Evolutionary conservation across 2,797 vertebrate genomes (phyloP).

Genomic region (Melanotaenia boesemani): DNA sequence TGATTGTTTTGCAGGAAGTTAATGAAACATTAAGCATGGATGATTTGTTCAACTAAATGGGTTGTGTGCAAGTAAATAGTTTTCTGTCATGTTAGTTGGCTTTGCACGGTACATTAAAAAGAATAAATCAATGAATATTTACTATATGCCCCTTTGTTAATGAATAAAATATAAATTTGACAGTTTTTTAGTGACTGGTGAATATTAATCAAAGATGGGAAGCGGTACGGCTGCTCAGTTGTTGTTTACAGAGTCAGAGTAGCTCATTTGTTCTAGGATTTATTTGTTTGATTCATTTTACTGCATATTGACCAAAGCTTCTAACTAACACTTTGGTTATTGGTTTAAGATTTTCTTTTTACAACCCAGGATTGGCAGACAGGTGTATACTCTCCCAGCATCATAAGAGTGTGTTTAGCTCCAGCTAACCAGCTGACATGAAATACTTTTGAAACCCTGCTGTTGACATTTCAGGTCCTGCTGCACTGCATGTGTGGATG

Average conservation of each 20-base stretch:
- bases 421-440: constrained; percentile 5
- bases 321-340: background rate
- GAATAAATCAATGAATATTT: background rate
- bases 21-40: constrained; percentile 13
- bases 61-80: background rate
- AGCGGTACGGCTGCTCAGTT: background rate
- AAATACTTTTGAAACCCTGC: constrained; percentile 61
- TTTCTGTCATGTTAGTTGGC: background rate
- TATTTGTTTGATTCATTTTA: background rate
- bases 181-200: background rate
- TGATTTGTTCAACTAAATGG: constrained; percentile 14
- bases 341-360: background rate
- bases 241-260: constrained; percentile 1
- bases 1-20: background rate
- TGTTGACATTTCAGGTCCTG: constrained; percentile 93
- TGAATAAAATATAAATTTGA: background rate
- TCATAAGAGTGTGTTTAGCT: background rate
- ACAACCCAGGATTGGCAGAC: background rate
- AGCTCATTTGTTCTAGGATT: background rate
- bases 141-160: background rate
- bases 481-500: constrained; percentile 92
- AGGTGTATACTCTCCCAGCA: background rate
- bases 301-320: background rate
- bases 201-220: background rate
- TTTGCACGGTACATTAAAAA: background rate